Evolutionary conservation across 2,797 vertebrate species (phyloP).

Genomic region (Crotalus adamanteus): DNA sequence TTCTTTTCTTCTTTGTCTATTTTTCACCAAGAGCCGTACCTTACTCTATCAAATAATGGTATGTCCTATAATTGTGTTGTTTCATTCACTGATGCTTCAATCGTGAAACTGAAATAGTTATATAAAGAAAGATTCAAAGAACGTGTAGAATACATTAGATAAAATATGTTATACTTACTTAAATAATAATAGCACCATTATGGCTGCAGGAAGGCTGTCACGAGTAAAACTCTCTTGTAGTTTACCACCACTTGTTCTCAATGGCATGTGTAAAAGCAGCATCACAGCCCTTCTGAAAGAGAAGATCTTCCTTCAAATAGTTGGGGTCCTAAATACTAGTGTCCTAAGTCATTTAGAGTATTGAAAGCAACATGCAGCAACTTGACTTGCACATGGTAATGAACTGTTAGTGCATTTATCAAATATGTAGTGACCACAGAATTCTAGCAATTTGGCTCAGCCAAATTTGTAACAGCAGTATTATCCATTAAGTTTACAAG

Average conservation of each 20-base stretch:
- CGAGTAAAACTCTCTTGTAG: background rate
- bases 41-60: no score
- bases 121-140: background rate
- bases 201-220: background rate
- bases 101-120: background rate
- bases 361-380: background rate
- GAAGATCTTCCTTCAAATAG: background rate
- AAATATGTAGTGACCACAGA: background rate
- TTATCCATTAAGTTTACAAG: background rate
- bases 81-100: background rate
- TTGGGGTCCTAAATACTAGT: background rate
- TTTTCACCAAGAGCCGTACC: background rate
- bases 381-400: background rate
- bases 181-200: background rate
- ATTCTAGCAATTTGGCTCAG: background rate
- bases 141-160: background rate
- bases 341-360: background rate
- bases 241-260: background rate
- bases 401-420: background rate
- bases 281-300: background rate
- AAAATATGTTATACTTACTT: background rate
- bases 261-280: background rate
- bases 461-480: background rate
- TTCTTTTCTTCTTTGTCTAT: background rate
- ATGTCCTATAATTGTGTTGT: background rate